These are phyloP conservation scores for Anthopleura xanthogrammica DNA, from an alignment of 92 coral and sea anemone species.

Conservation along the genomic window DNA sequence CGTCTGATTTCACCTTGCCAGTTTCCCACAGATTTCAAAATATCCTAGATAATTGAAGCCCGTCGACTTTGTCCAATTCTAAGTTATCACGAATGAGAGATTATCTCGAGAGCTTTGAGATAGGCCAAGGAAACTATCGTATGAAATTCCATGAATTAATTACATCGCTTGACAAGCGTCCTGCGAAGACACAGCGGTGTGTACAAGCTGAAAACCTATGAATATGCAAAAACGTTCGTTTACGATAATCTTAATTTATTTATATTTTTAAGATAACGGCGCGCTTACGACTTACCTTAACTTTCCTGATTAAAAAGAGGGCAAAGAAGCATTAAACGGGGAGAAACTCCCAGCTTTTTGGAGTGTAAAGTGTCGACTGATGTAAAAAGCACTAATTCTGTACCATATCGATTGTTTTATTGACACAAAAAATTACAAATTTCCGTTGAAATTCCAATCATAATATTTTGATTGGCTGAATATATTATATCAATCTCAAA, in stretches of 20 bases:
- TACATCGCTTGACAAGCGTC: neutral
- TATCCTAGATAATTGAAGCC: neutral
- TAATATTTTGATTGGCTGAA: slow-evolving; percentile 3
- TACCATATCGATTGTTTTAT: neutral
- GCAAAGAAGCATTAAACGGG: neutral
- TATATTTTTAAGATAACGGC: slow-evolving; percentile 2
- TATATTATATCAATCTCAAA: neutral
- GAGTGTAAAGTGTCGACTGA: neutral
- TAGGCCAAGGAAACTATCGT: neutral
- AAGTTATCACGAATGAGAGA: neutral
- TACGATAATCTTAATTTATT: slow-evolving; percentile 11
- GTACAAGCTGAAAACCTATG: slow-evolving; percentile 7
- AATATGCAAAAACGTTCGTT: slow-evolving; percentile 12
- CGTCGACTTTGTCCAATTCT: neutral
- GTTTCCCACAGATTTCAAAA: neutral
- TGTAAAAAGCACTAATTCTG: neutral
- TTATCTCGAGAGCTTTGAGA: neutral
- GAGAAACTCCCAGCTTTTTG: neutral
- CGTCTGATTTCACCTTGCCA: neutral
- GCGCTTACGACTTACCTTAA: neutral
- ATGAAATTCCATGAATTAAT: slow-evolving; percentile 16
- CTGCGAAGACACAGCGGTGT: slow-evolving; percentile 22
- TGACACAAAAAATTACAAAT: neutral
- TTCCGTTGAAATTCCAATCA: slow-evolving; percentile 3
- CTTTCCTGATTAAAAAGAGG: neutral